Evolutionary conservation across 2,113 vertebrate species (phyloP).

Genomic region (Mystacornis crossleyi): DNA sequence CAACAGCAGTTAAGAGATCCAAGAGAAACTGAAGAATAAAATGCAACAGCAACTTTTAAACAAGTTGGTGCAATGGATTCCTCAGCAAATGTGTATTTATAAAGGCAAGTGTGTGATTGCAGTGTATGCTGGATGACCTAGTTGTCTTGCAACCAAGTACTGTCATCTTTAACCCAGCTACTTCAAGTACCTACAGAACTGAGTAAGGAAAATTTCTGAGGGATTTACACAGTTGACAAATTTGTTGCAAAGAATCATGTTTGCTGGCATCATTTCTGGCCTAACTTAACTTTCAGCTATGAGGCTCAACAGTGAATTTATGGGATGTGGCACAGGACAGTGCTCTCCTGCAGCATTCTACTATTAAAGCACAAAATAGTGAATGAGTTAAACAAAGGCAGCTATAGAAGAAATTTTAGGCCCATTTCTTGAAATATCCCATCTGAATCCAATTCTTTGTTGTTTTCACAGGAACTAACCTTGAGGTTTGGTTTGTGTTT

Average conservation of each 20-base stretch:
- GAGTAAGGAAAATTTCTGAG: background rate
- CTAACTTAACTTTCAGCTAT: background rate
- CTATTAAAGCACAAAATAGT: background rate
- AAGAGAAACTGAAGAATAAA: background rate
- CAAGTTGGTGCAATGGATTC: background rate
- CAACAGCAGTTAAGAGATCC: background rate
- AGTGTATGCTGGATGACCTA: background rate
- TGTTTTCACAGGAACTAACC: background rate
- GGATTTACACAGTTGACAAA: background rate
- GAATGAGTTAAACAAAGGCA: background rate
- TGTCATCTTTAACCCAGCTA: background rate
- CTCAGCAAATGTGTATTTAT: background rate
- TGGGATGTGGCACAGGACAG: background rate
- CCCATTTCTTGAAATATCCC: background rate
- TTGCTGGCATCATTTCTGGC: background rate
- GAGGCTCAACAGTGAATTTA: background rate
- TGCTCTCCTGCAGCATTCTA: background rate
- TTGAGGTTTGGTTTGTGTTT: background rate
- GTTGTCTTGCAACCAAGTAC: background rate
- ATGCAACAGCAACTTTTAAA: background rate
- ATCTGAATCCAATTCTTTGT: background rate
- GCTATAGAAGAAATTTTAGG: background rate
- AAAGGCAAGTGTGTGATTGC: background rate
- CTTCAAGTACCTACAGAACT: background rate
- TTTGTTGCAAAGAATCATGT: background rate